Conservation (phyloP, 1,140 invertebrate species). For the Pristionchus pacificus region DNA sequence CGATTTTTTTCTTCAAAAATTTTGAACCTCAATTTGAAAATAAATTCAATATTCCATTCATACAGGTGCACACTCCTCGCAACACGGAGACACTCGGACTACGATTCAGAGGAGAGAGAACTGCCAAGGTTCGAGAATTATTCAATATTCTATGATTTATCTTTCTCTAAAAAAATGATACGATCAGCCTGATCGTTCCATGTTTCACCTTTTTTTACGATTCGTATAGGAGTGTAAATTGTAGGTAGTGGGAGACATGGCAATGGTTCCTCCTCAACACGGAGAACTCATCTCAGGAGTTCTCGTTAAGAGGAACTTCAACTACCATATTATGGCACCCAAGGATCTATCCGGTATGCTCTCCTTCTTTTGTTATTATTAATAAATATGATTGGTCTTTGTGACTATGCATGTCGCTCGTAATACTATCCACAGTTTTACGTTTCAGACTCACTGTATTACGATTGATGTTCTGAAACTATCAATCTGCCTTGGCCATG, state of each 20-base stretch:
- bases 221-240: too few species aligned
- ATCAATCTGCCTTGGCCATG: too few species aligned
- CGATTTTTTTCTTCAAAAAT: too few species aligned
- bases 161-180: too few species aligned
- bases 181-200: too few species aligned
- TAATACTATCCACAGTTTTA: too few species aligned
- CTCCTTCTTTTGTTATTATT: conserved; percentile 2
- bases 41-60: conserved; percentile 10
- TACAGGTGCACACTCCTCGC: conserved; percentile 82
- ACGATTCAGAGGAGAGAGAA: conserved; percentile 92
- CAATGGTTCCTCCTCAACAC: conserved; percentile 61
- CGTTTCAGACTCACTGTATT: too few species aligned
- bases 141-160: too few species aligned
- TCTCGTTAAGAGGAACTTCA: conserved; percentile 94
- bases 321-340: conserved; percentile 88
- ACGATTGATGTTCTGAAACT: too few species aligned
- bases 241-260: too few species aligned
- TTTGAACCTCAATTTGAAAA: conserved; percentile 1
- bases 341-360: conserved; percentile 68
- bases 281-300: conserved; percentile 81
- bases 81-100: conserved; percentile 89
- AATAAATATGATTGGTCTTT: conserved; percentile 15
- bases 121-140: conserved; percentile 96
- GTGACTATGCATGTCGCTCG: background rate
- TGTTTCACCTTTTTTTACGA: too few species aligned